Evolutionary conservation across 2,797 vertebrate genomes (phyloP).

Genomic region (Eutrigla gurnardus): DNA sequence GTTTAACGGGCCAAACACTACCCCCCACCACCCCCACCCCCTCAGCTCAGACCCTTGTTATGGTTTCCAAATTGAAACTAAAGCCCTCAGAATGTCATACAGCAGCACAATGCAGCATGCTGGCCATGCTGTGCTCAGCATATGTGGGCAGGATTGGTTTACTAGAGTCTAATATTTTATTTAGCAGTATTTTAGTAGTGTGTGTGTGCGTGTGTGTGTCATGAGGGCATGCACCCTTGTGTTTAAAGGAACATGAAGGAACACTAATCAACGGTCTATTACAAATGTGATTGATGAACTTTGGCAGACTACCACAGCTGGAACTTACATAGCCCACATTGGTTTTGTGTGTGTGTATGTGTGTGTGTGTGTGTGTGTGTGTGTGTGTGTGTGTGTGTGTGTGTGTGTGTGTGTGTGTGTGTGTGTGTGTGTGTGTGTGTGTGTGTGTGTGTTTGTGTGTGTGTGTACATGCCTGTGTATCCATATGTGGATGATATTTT

Average conservation of each 20-base stretch:
- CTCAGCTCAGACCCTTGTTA: conserved; percentile 55
- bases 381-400: conserved; percentile 22
- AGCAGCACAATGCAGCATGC: conserved; percentile 72
- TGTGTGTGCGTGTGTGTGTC: conserved; percentile 26
- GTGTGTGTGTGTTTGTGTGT: conserved; percentile 6
- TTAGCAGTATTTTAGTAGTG: conserved; percentile 56
- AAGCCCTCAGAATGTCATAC: conserved; percentile 73
- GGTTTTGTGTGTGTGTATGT: conserved; percentile 29
- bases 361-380: conserved; percentile 19
- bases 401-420: conserved; percentile 20
- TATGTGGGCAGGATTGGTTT: conserved; percentile 81
- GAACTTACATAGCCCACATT: conserved; percentile 20
- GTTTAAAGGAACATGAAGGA: conserved; percentile 50
- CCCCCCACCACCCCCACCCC: not conserved
- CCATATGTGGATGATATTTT: conserved; percentile 75
- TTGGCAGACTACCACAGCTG: conserved; percentile 37
- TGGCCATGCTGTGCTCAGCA: conserved; percentile 74
- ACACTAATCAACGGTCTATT: conserved; percentile 61
- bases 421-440: conserved; percentile 19
- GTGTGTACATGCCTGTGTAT: conserved; percentile 30
- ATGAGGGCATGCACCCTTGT: conserved; percentile 28
- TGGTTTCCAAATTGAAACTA: conserved; percentile 77
- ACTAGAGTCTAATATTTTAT: conserved; percentile 79
- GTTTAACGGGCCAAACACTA: conserved; percentile 50
- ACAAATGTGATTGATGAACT: conserved; percentile 63